phyloP scores from a whole-genome alignment of 2,113 vertebrate genomes.

The Hippocampus mohnikei region DNA sequence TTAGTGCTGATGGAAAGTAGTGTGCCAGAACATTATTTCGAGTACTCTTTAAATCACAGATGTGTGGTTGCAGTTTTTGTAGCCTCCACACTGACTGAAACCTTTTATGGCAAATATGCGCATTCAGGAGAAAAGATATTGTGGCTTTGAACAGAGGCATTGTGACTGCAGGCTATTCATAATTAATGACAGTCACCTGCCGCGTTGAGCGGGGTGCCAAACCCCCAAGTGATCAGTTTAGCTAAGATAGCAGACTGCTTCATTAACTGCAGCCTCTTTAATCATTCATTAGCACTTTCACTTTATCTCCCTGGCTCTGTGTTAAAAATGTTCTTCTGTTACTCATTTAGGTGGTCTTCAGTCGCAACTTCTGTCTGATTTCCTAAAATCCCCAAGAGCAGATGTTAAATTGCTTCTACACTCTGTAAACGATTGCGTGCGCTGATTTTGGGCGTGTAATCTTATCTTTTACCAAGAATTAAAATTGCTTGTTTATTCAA shows the following conservation, averaged over 20 bases:
- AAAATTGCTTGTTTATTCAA: neutral
- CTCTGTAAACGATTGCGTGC: neutral
- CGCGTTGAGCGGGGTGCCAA: neutral
- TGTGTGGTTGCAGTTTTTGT: neutral
- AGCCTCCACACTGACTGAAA: neutral
- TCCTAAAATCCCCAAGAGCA: neutral
- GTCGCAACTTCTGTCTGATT: neutral
- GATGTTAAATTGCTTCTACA: neutral
- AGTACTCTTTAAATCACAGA: slow-evolving; percentile 1
- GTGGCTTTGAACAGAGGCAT: neutral
- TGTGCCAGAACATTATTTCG: neutral
- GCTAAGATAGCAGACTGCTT: slow-evolving; percentile 9
- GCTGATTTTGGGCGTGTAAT: neutral
- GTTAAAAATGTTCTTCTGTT: neutral
- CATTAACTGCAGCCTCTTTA: slow-evolving; percentile 5
- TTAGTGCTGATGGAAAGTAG: slow-evolving; percentile 6
- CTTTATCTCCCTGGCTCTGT: neutral
- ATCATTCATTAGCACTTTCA: neutral
- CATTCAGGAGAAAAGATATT: neutral
- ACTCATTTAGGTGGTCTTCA: neutral
- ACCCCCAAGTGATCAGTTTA: slow-evolving; percentile 6
- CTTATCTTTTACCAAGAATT: too few relatives aligned
- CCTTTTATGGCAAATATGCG: slow-evolving; percentile 1
- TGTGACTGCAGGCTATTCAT: neutral
- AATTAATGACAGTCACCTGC: slow-evolving; percentile 1